A percentile compares a stretch with the other conserved stretches of the same genome.
Evolutionary conservation across 2,888 invertebrate species (phyloP).

Genomic region (Pachycephus smyrnensis): DNA sequence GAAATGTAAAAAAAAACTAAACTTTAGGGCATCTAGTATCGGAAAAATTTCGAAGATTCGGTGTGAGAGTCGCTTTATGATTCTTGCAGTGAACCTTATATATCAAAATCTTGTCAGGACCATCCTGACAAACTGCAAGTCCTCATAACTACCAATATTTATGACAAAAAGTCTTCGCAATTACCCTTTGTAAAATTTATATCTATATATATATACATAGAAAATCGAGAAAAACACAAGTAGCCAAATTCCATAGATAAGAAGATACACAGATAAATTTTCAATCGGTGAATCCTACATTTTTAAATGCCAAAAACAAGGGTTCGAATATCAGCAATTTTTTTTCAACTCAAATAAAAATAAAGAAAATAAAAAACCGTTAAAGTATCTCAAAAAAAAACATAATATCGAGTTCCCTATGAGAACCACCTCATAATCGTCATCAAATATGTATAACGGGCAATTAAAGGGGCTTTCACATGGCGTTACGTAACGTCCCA

Average conservation of each 20-base stretch:
- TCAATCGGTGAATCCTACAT: neutral
- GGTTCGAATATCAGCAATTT: neutral
- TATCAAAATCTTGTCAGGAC: too few relatives aligned
- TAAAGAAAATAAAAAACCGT: neutral
- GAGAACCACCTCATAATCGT: neutral
- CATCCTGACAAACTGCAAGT: too few relatives aligned
- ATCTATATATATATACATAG: too few relatives aligned
- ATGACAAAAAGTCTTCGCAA: too few relatives aligned
- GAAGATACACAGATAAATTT: neutral
- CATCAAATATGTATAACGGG: neutral
- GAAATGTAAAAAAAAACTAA: too few relatives aligned
- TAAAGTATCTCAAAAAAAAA: neutral
- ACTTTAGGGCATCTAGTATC: too few relatives aligned
- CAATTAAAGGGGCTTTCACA: neutral
- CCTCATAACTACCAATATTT: too few relatives aligned
- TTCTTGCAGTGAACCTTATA: too few relatives aligned
- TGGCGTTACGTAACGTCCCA: neutral
- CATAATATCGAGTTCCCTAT: neutral
- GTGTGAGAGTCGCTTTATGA: too few relatives aligned
- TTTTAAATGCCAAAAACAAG: neutral
- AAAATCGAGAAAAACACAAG: neutral
- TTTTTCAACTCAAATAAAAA: too few relatives aligned
- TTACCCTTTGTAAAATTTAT: too few relatives aligned
- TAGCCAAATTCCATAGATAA: neutral
- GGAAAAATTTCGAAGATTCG: too few relatives aligned